Evolutionary conservation across 2,113 vertebrate genomes (phyloP).

Genomic region (Microtus richardsoni): DNA sequence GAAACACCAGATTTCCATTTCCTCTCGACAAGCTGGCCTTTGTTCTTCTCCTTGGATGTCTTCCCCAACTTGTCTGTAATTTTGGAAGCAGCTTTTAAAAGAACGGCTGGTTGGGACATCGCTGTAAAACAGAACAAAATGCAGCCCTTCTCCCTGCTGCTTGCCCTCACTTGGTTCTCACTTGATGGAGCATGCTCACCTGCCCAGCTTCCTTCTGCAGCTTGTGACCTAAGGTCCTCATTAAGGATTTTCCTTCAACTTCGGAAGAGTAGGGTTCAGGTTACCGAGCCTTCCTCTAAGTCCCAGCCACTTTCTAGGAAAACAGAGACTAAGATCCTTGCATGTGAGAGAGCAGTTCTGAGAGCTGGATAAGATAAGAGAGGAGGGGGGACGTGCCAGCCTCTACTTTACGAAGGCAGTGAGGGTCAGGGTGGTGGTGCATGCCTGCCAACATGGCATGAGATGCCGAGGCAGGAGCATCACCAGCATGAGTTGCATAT

Average conservation of each 20-base stretch:
- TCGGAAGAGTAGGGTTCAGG: slow-evolving; percentile 8
- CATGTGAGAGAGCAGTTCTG: not conserved
- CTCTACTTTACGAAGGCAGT: not conserved
- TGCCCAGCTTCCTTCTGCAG: not conserved
- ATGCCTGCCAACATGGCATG: not conserved
- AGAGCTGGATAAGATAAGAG: not conserved
- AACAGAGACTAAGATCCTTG: slow-evolving; percentile 24
- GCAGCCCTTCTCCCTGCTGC: not conserved
- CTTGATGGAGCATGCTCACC: fast-evolving
- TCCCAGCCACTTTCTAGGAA: slow-evolving; percentile 59
- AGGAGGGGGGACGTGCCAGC: not conserved
- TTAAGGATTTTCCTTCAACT: not conserved
- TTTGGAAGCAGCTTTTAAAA: slow-evolving; percentile 57
- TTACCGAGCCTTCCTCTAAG: not conserved
- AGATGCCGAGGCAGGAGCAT: not conserved
- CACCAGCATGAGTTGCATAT: not conserved
- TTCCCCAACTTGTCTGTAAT: slow-evolving; percentile 40
- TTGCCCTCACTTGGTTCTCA: not conserved
- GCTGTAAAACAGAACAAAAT: slow-evolving; percentile 8
- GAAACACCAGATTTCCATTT: slow-evolving; percentile 58
- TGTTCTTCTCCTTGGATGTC: not conserved
- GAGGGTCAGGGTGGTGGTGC: fast-evolving
- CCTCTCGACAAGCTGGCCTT: slow-evolving; percentile 30
- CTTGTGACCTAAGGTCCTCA: not conserved
- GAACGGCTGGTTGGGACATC: slow-evolving; percentile 32